Conservation (phyloP, 2,888 invertebrate species). For the Agriopis aurantiaria region DNA sequence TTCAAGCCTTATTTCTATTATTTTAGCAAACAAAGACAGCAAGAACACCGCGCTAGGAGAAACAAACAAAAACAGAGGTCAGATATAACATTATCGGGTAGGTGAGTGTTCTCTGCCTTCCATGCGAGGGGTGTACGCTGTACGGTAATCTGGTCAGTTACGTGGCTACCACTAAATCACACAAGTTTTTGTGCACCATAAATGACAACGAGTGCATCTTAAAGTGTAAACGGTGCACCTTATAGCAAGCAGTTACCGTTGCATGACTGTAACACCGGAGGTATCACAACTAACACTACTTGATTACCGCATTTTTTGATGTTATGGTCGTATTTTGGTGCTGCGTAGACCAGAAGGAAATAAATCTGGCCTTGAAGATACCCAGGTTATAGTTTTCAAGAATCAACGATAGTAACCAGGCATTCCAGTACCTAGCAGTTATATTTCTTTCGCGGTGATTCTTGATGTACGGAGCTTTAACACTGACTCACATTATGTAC, state of each 20-base stretch:
- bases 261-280: too few relatives aligned
- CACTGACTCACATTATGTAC: constrained; percentile 10
- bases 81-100: constrained; percentile 31
- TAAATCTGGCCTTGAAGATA: too few relatives aligned
- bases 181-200: not conserved
- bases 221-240: too few relatives aligned
- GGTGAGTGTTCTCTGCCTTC: constrained; percentile 21
- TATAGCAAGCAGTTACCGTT: too few relatives aligned
- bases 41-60: constrained; percentile 7
- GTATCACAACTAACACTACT: not conserved
- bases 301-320: too few relatives aligned
- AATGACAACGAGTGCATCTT: too few relatives aligned
- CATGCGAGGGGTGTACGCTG: constrained; percentile 1
- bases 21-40: constrained; percentile 20
- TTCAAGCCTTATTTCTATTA: not conserved
- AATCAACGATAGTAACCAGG: too few relatives aligned
- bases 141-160: constrained; percentile 11
- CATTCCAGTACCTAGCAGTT: not conserved
- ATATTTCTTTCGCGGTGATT: not conserved
- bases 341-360: too few relatives aligned
- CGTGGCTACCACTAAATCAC: not conserved
- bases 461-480: not conserved
- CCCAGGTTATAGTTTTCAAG: too few relatives aligned
- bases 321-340: too few relatives aligned
- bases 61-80: constrained; percentile 34